Evolutionary conservation across 2,888 invertebrate genomes (phyloP).

Genomic region (Drosophila gaucha): DNA sequence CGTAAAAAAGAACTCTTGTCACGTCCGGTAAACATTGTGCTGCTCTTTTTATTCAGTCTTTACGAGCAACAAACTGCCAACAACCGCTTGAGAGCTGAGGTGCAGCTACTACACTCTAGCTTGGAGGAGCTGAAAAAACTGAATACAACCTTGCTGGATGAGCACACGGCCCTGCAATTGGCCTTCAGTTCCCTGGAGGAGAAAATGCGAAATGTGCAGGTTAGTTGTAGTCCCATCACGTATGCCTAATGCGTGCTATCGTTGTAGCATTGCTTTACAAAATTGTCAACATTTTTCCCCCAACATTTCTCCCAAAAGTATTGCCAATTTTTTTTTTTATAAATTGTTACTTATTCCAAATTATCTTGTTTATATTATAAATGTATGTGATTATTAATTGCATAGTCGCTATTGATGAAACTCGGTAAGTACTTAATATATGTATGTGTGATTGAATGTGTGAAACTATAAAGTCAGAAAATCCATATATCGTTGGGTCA

Average conservation of each 20-base stretch:
- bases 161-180: slow-evolving; percentile 96
- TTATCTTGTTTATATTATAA: slow-evolving; percentile 17
- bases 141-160: slow-evolving; percentile 95
- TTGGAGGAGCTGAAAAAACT: slow-evolving; percentile 91
- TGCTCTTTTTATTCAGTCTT: slow-evolving; percentile 86
- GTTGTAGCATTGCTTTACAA: slow-evolving; percentile 33
- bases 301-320: not conserved
- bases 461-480: not conserved
- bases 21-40: not conserved
- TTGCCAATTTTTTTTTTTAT: slow-evolving; percentile 5
- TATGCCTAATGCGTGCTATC: slow-evolving; percentile 9
- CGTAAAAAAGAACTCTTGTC: not conserved
- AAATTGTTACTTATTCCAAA: slow-evolving; percentile 20
- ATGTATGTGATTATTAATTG: slow-evolving; percentile 4
- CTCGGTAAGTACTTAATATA: slow-evolving; percentile 18
- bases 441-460: not conserved
- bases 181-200: slow-evolving; percentile 96
- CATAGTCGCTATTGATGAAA: slow-evolving; percentile 1
- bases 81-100: slow-evolving; percentile 89
- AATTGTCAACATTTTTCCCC: not conserved
- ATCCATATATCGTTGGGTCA: too few species aligned
- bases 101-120: slow-evolving; percentile 89
- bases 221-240: slow-evolving; percentile 78
- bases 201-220: slow-evolving; percentile 93
- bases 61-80: slow-evolving; percentile 89